phyloP scores from a whole-genome alignment of 2,797 vertebrate genomes.

The Anisognathus igniventris region DNA sequence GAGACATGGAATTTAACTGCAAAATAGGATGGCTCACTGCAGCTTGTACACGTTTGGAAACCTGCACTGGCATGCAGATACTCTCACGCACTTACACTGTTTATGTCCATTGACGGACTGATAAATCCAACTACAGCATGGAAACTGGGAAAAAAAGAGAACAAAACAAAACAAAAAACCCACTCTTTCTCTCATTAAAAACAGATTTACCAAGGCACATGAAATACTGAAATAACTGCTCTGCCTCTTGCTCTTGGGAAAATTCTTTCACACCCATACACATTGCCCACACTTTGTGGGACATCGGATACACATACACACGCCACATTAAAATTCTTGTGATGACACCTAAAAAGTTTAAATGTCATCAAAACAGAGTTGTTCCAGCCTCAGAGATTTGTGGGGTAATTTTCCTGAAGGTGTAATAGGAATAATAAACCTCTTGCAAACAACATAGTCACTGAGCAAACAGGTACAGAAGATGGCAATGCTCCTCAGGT shows the following conservation, averaged over 20 bases:
- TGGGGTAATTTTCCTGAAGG: neutral
- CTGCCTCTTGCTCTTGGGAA: neutral
- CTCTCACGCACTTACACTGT: neutral
- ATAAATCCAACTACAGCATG: neutral
- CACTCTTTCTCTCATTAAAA: neutral
- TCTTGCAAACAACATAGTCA: neutral
- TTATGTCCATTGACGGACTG: neutral
- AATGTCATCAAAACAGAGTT: neutral
- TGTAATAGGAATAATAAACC: neutral
- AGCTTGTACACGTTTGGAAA: conserved; percentile 43
- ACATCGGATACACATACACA: neutral
- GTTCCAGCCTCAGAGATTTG: neutral
- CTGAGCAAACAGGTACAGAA: neutral
- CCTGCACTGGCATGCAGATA: conserved; percentile 36
- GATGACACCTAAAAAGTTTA: neutral
- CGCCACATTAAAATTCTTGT: neutral
- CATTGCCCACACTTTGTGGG: neutral
- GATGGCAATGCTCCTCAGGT: neutral
- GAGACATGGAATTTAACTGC: conserved; percentile 63
- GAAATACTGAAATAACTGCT: neutral
- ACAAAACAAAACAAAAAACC: rapidly evolving
- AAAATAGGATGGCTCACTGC: conserved; percentile 52
- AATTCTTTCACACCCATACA: neutral
- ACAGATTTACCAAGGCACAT: neutral
- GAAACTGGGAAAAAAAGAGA: neutral